Evolutionary conservation across 2,113 vertebrate species (phyloP).

Genomic region (Anolis sagrei): DNA sequence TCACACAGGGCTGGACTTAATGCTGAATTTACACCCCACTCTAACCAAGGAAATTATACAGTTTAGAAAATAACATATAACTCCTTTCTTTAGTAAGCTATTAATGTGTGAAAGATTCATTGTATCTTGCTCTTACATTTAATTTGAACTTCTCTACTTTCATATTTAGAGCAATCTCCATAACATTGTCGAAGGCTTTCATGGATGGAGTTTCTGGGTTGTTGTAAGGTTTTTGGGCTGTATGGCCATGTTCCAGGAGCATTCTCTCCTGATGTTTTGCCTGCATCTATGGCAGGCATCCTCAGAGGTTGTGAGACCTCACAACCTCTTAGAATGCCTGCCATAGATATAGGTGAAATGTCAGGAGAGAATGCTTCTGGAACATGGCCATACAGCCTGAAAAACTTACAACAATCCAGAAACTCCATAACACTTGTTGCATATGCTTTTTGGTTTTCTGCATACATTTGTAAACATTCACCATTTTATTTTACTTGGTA

Average conservation of each 20-base stretch:
- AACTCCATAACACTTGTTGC: background rate
- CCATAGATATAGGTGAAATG: too few relatives aligned
- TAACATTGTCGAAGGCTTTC: too few relatives aligned
- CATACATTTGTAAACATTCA: background rate
- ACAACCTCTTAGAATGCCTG: too few relatives aligned
- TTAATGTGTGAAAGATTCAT: background rate
- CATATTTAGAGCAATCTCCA: background rate
- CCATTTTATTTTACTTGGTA: background rate
- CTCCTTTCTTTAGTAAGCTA: background rate
- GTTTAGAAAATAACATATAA: slow-evolving; percentile 1
- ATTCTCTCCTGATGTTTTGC: too few relatives aligned
- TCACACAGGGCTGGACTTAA: background rate
- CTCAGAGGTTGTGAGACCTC: too few relatives aligned
- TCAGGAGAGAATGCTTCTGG: too few relatives aligned
- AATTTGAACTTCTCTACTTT: background rate
- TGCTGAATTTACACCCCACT: background rate
- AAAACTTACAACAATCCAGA: too few relatives aligned
- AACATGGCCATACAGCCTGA: too few relatives aligned
- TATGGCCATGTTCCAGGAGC: too few relatives aligned
- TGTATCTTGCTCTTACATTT: background rate
- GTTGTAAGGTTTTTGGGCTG: too few relatives aligned
- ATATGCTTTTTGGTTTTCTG: background rate
- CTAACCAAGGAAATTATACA: background rate
- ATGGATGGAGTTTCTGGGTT: too few relatives aligned
- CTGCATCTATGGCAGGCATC: too few relatives aligned